Evolutionary conservation across 2,888 invertebrate species (phyloP).

Genomic region (Tryphoninae sp.): DNA sequence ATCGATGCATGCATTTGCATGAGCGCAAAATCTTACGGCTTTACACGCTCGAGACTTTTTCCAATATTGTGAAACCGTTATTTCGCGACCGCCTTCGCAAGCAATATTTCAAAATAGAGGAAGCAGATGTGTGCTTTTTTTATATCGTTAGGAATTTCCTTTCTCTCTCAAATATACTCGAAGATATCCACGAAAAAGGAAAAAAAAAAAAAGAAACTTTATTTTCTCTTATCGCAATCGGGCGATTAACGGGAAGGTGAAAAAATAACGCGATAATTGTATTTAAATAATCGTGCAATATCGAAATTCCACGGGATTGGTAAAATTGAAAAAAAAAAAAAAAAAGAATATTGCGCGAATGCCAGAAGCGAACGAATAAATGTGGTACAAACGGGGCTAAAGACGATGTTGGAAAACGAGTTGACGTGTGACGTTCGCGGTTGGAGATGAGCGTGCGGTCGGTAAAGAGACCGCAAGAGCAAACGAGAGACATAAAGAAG

Average conservation of each 20-base stretch:
- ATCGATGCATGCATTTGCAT: conserved; percentile 1
- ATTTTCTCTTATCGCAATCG: no score
- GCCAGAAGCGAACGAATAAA: conserved; percentile 1
- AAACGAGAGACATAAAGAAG: conserved; percentile 43
- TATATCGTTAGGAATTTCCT: no score
- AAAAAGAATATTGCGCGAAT: no score
- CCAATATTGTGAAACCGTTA: conserved; percentile 29
- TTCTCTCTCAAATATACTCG: no score
- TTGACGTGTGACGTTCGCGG: conserved; percentile 57
- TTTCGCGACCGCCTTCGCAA: conserved; percentile 5
- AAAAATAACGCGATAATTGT: no score
- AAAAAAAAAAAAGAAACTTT: no score
- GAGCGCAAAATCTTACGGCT: conserved; percentile 11
- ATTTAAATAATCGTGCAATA: no score
- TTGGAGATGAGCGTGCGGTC: neutral
- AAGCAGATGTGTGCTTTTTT: neutral
- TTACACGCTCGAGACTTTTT: conserved; percentile 29
- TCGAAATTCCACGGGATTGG: no score
- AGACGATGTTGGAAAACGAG: conserved; percentile 41
- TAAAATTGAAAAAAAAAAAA: neutral
- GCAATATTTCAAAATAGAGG: neutral
- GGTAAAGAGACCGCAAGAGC: conserved; percentile 28
- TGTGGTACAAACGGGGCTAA: neutral
- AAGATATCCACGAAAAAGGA: no score
- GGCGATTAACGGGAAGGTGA: no score